These are phyloP conservation scores for Ceratosolen solmsi DNA, from an alignment of 1,140 invertebrate species.

Conservation along the genomic window DNA sequence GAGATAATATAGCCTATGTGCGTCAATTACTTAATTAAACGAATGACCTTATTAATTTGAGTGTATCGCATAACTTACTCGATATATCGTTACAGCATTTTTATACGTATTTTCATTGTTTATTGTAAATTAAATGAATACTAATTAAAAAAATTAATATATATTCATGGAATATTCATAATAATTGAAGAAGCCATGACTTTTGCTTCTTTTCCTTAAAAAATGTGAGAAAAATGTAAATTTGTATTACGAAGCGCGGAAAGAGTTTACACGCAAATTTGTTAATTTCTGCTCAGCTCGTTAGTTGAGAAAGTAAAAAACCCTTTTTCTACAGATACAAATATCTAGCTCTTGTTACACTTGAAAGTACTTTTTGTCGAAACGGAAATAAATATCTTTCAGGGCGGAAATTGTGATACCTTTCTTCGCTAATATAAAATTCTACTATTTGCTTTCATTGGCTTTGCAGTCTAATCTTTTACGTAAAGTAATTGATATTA, in stretches of 20 bases:
- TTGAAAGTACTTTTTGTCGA: background rate
- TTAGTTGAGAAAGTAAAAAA: conserved; percentile 7
- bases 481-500: background rate
- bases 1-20: background rate
- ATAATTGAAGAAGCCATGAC: background rate
- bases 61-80: background rate
- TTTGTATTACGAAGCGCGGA: background rate
- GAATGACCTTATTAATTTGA: too few species aligned
- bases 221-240: background rate
- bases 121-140: too few species aligned
- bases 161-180: too few species aligned
- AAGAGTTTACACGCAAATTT: conserved; percentile 2
- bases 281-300: background rate
- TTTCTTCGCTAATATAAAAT: background rate
- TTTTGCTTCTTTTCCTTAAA: background rate
- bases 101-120: too few species aligned
- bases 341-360: background rate
- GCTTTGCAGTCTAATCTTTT: background rate
- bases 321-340: conserved; percentile 21
- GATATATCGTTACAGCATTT: background rate
- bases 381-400: background rate
- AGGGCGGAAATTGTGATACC: background rate
- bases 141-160: too few species aligned
- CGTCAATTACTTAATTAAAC: background rate
- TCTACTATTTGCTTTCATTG: background rate